phyloP scores from a whole-genome alignment of 53 echinoderm and acorn worm species.

The Paracentrotus lividus region DNA sequence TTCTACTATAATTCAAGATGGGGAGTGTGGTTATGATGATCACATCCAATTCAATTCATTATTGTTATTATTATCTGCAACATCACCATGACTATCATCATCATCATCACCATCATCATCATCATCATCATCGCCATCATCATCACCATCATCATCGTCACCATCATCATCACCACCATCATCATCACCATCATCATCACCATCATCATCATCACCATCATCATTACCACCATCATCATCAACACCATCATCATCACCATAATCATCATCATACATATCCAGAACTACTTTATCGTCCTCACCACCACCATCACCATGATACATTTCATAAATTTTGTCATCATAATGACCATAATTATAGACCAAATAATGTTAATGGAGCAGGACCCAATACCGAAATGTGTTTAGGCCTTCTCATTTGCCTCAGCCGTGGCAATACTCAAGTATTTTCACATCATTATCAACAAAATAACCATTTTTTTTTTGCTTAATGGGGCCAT shows the following conservation, averaged over 20 bases:
- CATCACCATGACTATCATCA: neutral
- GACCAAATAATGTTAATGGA: too few species aligned
- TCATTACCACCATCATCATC: neutral
- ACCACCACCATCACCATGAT: neutral
- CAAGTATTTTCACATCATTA: too few species aligned
- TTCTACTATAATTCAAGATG: too few species aligned
- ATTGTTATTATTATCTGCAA: neutral
- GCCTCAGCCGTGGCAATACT: too few species aligned
- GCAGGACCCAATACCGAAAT: too few species aligned
- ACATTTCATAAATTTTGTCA: too few species aligned
- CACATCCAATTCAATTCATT: neutral
- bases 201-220: neutral
- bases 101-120: neutral
- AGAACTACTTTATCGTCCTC: neutral
- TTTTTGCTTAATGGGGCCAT: too few species aligned
- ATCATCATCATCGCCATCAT: neutral
- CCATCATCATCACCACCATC: neutral
- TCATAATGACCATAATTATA: too few species aligned
- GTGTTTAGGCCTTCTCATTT: too few species aligned
- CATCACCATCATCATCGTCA: neutral
- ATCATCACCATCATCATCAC: neutral
- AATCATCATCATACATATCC: neutral
- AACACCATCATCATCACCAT: neutral
- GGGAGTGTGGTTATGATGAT: neutral
- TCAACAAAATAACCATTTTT: too few species aligned